A percentile compares a stretch with the other conserved stretches of the same genome.
Conservation (phyloP, 1,140 invertebrate species). For the Neodiprion virginianus region DNA sequence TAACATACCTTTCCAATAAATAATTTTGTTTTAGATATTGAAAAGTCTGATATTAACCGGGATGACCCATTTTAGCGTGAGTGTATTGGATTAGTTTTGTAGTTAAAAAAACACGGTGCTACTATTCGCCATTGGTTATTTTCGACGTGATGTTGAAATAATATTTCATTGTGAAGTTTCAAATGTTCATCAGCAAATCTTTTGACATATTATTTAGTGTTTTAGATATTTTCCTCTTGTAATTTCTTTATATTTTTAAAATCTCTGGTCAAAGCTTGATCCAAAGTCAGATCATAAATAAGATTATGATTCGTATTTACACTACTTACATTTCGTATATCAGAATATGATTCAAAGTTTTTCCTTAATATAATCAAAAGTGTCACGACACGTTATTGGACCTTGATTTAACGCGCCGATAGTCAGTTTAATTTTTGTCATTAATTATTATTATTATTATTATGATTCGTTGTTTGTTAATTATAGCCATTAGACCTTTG, state of each 20-base stretch:
- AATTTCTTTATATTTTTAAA: too few relatives aligned
- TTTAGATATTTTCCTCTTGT: background rate
- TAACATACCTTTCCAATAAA: conserved; percentile 23
- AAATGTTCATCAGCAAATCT: background rate
- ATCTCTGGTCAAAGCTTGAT: background rate
- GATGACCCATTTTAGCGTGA: conserved; percentile 26
- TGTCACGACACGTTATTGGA: conserved; percentile 14
- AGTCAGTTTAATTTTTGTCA: too few relatives aligned
- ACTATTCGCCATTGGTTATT: background rate
- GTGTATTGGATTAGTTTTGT: background rate
- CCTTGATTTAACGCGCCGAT: too few relatives aligned
- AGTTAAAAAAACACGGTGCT: background rate
- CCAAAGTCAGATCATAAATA: too few relatives aligned
- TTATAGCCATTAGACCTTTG: background rate
- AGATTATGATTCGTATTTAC: background rate
- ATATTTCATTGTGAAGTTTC: background rate
- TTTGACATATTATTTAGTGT: too few relatives aligned
- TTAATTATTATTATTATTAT: background rate
- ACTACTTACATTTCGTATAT: too few relatives aligned
- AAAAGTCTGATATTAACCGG: conserved; percentile 24
- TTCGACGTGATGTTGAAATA: background rate
- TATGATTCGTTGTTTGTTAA: too few relatives aligned
- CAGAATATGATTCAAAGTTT: background rate
- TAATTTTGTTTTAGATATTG: conserved; percentile 22
- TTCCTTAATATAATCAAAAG: conserved; percentile 20